Evolutionary conservation across 2,888 invertebrate species (phyloP).

Genomic region (Stenurella melanura): DNA sequence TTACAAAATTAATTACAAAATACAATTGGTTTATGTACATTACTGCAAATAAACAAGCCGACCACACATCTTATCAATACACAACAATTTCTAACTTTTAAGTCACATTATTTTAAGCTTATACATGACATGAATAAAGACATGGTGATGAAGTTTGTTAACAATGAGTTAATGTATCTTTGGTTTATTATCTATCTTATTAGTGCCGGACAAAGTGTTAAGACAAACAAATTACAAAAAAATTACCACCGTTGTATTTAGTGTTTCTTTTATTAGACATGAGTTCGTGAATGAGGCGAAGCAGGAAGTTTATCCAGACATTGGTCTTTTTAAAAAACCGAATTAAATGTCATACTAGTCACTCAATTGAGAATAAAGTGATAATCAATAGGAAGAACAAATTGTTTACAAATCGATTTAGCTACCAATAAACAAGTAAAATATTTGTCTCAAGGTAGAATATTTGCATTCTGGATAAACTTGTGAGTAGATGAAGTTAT

Average conservation of each 20-base stretch:
- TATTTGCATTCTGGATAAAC: slow-evolving; percentile 23
- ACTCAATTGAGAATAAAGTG: too few relatives aligned
- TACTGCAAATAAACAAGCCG: slow-evolving; percentile 28
- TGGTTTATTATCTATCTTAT: slow-evolving; percentile 8
- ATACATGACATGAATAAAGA: slow-evolving; percentile 35
- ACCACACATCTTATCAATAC: slow-evolving; percentile 13
- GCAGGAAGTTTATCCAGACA: slow-evolving; percentile 23
- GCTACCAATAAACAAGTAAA: not conserved
- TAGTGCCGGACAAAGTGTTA: slow-evolving; percentile 24
- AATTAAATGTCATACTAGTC: too few relatives aligned
- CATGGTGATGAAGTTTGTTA: slow-evolving; percentile 39
- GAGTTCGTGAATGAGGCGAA: slow-evolving; percentile 25
- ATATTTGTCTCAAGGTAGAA: not conserved
- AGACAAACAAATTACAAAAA: slow-evolving; percentile 11
- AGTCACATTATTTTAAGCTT: slow-evolving; percentile 53
- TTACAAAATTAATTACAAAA: not conserved
- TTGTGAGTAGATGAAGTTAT: slow-evolving; percentile 18
- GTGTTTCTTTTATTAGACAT: not conserved
- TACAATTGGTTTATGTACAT: slow-evolving; percentile 3
- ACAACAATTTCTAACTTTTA: slow-evolving; percentile 27
- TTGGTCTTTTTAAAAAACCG: not conserved
- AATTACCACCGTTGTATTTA: not conserved
- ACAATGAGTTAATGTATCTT: slow-evolving; percentile 7
- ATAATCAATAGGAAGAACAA: too few relatives aligned
- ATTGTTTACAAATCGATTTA: not conserved